Conservation (phyloP, 2,797 vertebrate genomes). For the Sebastiscus tertius region DNA sequence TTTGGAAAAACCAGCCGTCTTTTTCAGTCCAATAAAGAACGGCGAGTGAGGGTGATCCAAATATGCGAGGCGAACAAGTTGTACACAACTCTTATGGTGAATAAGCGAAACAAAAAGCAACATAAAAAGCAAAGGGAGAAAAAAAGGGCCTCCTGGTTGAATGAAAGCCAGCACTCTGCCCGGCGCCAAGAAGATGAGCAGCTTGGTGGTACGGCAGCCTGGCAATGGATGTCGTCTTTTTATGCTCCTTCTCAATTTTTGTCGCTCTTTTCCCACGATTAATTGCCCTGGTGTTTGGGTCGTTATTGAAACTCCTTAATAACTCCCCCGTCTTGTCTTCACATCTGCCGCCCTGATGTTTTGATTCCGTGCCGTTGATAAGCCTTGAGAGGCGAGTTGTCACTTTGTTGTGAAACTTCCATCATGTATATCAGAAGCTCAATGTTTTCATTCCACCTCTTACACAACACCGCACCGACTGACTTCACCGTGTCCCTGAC, state of each 20-base stretch:
- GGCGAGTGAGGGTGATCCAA: constrained; percentile 62
- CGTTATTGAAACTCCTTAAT: not conserved
- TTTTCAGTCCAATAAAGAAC: constrained; percentile 65
- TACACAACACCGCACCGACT: not conserved
- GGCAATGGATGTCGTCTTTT: constrained; percentile 40
- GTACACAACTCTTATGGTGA: constrained; percentile 58
- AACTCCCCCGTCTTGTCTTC: constrained; percentile 22
- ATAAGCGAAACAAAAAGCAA: constrained; percentile 59
- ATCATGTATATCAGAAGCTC: not conserved
- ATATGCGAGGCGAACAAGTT: constrained; percentile 50
- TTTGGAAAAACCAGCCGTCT: constrained; percentile 46
- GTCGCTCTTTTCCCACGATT: constrained; percentile 21
- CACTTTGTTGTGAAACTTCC: constrained; percentile 9
- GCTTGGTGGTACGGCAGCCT: constrained; percentile 51
- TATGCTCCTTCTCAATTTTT: constrained; percentile 41
- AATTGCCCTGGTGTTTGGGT: constrained; percentile 20
- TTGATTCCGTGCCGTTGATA: constrained; percentile 11
- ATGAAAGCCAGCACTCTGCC: constrained; percentile 47
- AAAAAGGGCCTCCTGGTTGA: constrained; percentile 51
- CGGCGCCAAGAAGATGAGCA: constrained; percentile 65
- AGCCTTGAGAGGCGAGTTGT: not conserved
- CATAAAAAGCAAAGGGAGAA: constrained; percentile 9
- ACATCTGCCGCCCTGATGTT: constrained; percentile 29
- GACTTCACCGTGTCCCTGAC: constrained; percentile 13
- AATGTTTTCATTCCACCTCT: constrained; percentile 19